A percentile compares a stretch with the other conserved stretches of the same genome.
Evolutionary conservation across 2,113 vertebrate genomes (phyloP).

Genomic region (Hystrix cristata): DNA sequence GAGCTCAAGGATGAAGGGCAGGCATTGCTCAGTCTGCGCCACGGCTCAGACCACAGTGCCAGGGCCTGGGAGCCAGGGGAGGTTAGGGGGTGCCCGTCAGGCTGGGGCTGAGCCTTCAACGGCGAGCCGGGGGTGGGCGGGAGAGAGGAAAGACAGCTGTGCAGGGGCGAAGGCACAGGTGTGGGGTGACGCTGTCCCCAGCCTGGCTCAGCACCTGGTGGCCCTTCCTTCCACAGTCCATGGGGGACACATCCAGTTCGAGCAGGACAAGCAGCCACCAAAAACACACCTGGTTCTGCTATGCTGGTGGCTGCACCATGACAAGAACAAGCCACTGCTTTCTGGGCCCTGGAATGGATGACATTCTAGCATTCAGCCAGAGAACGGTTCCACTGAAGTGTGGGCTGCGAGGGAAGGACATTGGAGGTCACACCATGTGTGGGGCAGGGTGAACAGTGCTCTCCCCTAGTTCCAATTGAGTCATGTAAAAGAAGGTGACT

Average conservation of each 20-base stretch:
- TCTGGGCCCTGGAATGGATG: accelerated
- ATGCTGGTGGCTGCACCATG: accelerated
- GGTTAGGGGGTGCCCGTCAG: accelerated
- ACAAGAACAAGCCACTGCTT: neutral
- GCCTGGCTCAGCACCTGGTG: too few species aligned
- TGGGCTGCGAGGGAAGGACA: neutral
- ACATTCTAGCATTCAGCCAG: neutral
- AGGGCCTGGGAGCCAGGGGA: neutral
- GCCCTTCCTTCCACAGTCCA: neutral
- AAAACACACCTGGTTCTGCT: neutral
- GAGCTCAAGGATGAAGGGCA: neutral
- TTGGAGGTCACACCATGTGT: accelerated
- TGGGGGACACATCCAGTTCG: neutral
- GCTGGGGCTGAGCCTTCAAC: neutral
- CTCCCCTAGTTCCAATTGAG: neutral
- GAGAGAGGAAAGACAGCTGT: neutral
- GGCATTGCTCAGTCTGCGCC: neutral
- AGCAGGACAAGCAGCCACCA: too few species aligned
- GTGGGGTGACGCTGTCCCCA: too few species aligned
- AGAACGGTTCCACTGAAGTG: neutral
- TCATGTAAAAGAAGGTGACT: neutral
- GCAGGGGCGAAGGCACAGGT: too few species aligned
- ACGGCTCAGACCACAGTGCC: accelerated
- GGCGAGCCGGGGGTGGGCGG: accelerated
- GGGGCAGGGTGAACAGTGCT: neutral